Percentiles rank a stretch among this genome's conserved stretches.
These are phyloP conservation scores for Athrips mouffetella DNA, from an alignment of 2,888 invertebrate species.

Conservation along the genomic window DNA sequence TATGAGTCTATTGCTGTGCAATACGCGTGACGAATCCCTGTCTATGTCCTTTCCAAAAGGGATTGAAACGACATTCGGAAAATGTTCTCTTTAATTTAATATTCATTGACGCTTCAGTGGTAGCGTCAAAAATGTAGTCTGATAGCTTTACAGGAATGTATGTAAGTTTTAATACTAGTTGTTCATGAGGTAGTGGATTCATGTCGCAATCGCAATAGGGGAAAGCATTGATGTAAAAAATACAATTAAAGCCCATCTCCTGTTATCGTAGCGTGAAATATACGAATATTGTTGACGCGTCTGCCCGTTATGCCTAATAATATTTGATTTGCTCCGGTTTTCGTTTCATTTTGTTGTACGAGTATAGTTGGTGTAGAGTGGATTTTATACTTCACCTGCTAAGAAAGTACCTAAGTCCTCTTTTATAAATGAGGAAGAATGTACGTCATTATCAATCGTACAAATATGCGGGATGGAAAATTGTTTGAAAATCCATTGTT, in stretches of 20 bases:
- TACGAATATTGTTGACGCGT: slow-evolving; percentile 53
- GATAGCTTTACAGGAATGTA: too few relatives aligned
- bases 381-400: too few relatives aligned
- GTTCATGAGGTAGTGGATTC: too few relatives aligned
- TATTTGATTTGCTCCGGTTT: slow-evolving; percentile 10
- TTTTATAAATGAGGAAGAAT: too few relatives aligned
- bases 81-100: neutral
- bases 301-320: slow-evolving; percentile 4
- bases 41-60: neutral
- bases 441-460: too few relatives aligned
- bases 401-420: too few relatives aligned
- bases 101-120: neutral
- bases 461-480: too few relatives aligned
- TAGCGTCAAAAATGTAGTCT: too few relatives aligned
- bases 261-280: slow-evolving; percentile 54
- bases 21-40: slow-evolving; percentile 52
- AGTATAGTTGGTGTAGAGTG: too few relatives aligned
- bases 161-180: too few relatives aligned
- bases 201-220: neutral
- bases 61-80: neutral
- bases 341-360: slow-evolving; percentile 2
- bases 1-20: slow-evolving; percentile 37
- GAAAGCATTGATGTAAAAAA: slow-evolving; percentile 61
- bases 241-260: slow-evolving; percentile 53
- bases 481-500: too few relatives aligned